These are phyloP conservation scores for Oncopeltus fasciatus DNA, from an alignment of 1,140 invertebrate species.

Conservation along the genomic window DNA sequence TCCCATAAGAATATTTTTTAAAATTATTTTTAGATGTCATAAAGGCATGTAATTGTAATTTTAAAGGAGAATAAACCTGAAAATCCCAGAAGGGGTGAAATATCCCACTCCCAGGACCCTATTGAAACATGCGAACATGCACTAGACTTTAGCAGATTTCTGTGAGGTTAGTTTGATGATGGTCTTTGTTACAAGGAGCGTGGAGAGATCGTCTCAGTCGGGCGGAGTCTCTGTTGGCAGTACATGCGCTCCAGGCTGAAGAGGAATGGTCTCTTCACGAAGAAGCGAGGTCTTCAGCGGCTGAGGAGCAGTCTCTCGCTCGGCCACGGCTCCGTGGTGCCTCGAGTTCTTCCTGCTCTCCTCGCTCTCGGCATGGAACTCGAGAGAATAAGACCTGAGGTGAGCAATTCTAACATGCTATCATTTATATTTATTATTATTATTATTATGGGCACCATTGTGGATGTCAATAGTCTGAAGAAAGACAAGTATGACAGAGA, in stretches of 20 bases:
- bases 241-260: conserved; percentile 17
- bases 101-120: no score
- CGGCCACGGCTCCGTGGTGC: conserved; percentile 31
- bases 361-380: conserved; percentile 41
- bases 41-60: no score
- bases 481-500: no score
- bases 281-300: conserved; percentile 51
- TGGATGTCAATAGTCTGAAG: no score
- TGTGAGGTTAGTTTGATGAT: background rate
- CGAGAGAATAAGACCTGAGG: conserved; percentile 48
- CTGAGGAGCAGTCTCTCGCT: conserved; percentile 43
- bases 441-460: no score
- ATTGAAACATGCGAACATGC: no score
- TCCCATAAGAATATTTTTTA: background rate
- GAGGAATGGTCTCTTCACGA: conserved; percentile 45
- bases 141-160: background rate
- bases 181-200: background rate
- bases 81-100: no score
- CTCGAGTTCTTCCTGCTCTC: conserved; percentile 43
- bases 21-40: background rate
- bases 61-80: no score
- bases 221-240: conserved; percentile 3
- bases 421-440: no score
- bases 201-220: conserved; percentile 2
- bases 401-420: no score